Evolutionary conservation across 1,140 invertebrate species (phyloP).

Genomic region (Ectropis grisescens): DNA sequence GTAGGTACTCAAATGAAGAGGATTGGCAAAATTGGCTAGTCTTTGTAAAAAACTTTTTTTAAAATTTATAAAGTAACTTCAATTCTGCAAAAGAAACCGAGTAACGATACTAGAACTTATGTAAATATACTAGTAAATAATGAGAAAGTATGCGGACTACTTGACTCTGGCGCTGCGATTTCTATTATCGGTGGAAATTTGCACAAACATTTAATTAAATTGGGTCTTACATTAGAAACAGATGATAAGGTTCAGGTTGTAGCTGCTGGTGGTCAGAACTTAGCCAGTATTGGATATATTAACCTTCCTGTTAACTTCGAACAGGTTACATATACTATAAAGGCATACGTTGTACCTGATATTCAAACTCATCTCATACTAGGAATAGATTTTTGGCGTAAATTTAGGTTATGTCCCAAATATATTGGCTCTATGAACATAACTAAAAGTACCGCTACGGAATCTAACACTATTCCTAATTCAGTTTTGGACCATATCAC

Average conservation of each 20-base stretch:
- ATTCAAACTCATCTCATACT: slow-evolving; percentile 3
- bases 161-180: slow-evolving; percentile 11
- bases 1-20: neutral
- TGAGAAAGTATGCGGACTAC: slow-evolving; percentile 1
- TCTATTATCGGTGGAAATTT: slow-evolving; percentile 9
- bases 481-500: neutral
- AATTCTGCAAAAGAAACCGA: slow-evolving; percentile 4
- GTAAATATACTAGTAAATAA: slow-evolving; percentile 3
- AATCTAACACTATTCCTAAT: neutral
- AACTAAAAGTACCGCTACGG: too few relatives aligned
- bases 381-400: slow-evolving; percentile 5
- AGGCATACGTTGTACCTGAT: slow-evolving; percentile 9
- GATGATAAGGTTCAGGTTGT: slow-evolving; percentile 4
- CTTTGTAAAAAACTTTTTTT: slow-evolving; percentile 1
- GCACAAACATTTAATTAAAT: slow-evolving; percentile 1
- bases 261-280: slow-evolving; percentile 8
- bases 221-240: neutral
- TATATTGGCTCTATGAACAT: neutral
- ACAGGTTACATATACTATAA: slow-evolving; percentile 6
- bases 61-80: neutral
- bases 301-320: slow-evolving; percentile 9
- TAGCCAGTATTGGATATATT: slow-evolving; percentile 9
- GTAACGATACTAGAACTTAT: slow-evolving; percentile 7
- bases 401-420: slow-evolving; percentile 2
- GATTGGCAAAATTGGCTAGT: slow-evolving; percentile 9